Evolutionary conservation across 2,888 invertebrate species (phyloP).

Genomic region (Chaitophorus viminalis): DNA sequence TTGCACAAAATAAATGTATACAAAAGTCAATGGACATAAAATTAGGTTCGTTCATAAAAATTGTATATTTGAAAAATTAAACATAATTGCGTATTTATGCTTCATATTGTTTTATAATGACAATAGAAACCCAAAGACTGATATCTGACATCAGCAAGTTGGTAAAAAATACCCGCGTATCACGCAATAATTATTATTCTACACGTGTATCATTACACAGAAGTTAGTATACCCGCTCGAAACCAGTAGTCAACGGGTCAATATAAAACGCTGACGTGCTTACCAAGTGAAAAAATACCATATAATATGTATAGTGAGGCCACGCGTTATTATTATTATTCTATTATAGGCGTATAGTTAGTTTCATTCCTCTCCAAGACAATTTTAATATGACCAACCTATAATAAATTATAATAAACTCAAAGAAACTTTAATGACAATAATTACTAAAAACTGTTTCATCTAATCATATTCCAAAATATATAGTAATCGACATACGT

Average conservation of each 20-base stretch:
- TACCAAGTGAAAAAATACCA: background rate
- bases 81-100: background rate
- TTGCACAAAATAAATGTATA: no score
- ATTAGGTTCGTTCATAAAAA: background rate
- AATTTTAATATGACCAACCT: background rate
- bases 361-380: background rate
- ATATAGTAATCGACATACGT: background rate
- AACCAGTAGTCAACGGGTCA: conserved; percentile 11
- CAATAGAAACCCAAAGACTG: background rate
- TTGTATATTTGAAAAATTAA: background rate
- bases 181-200: conserved; percentile 3
- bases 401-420: background rate
- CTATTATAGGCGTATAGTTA: background rate
- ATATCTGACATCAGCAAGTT: background rate
- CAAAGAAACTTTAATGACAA: background rate
- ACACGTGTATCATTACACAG: conserved; percentile 16
- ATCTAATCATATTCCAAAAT: background rate
- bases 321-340: conserved; percentile 16
- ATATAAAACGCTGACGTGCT: conserved; percentile 27
- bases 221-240: background rate
- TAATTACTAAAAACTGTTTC: background rate
- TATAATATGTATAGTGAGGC: background rate
- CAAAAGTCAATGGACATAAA: no score
- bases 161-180: conserved; percentile 7
- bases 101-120: background rate